Evolutionary conservation across 2,113 vertebrate species (phyloP), one percentile per base, ranked within the genome.

Genomic region (Donacobius atricapilla): DNA sequence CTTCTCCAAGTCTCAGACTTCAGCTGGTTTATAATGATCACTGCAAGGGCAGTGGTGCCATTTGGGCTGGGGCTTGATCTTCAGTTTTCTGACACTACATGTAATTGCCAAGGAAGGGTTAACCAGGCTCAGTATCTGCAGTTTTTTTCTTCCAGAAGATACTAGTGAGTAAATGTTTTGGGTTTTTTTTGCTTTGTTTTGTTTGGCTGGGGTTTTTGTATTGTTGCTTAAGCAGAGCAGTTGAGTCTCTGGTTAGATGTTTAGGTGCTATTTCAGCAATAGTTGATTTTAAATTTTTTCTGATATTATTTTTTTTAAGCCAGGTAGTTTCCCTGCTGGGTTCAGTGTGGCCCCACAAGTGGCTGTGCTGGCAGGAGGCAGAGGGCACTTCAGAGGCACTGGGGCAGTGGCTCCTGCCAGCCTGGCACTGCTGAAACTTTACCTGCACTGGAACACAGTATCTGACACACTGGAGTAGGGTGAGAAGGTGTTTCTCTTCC

Each of bases 301-400:
- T 61, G 3, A 5, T n/a, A n/a, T 44, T 48, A 44, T 45, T 45
- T 45, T 42, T 39, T 3, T 39, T 28, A 56, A 54, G 21, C 13
- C 2, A 0, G 5, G 4, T 70, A 11, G 8, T 53, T 63, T 72
- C 42, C 15, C 14, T 77, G 21, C 65, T n/a, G 3, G 1, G 19
- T n/a, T 84, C 47, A 8, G 56, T 3, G 39, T 50, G 88, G 64
- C 65, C 78, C 35, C 57, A 63, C 3, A 23, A 27, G 19, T 10
- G 70, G 31, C 51, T 48, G 57, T 77, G 85, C 35, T 94, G 91
- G 63, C 71, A 80, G 88, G 63, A 90, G 87, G 6, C 65, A 95
- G 85, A 56, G 94, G 88, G 92, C 95, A 94, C 71, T 90, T 83
- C 58, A 76, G 50, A 69, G 61, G 56, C 18, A 2, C 35, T 5